Percentiles rank a stretch among this genome's conserved stretches.
These are phyloP conservation scores for Colossoma macropomum DNA, from an alignment of 2,113 vertebrate species.

Conservation along the genomic window DNA sequence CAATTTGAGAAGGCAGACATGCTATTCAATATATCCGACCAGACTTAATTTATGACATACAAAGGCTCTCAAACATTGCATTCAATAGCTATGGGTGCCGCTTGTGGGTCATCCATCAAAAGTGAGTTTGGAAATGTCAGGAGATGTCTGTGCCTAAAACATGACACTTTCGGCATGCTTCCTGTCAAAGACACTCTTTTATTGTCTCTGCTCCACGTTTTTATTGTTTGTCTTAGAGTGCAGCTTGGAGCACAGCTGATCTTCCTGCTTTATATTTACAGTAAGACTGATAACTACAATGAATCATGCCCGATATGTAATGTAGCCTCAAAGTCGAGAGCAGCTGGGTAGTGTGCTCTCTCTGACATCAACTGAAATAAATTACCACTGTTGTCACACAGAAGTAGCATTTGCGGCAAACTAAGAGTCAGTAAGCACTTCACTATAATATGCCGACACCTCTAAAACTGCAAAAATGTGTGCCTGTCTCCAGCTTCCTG, in stretches of 20 bases:
- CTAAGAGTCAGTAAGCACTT: constrained; percentile 6
- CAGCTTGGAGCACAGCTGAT: constrained; percentile 49
- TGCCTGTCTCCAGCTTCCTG: constrained; percentile 19
- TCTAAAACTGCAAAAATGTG: neutral
- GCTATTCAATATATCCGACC: constrained; percentile 70
- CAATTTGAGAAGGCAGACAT: constrained; percentile 77
- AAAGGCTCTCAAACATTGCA: constrained; percentile 67
- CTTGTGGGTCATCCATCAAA: constrained; percentile 75
- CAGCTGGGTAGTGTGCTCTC: neutral
- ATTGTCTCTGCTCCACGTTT: constrained; percentile 51
- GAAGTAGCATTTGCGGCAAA: constrained; percentile 19
- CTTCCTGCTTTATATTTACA: constrained; percentile 40
- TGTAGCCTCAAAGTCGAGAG: neutral
- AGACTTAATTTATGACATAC: constrained; percentile 75
- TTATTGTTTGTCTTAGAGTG: constrained; percentile 42
- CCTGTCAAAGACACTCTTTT: constrained; percentile 72
- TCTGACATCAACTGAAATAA: neutral
- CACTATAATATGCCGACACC: neutral
- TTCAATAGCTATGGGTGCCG: constrained; percentile 64
- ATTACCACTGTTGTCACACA: neutral
- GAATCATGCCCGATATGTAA: constrained; percentile 26
- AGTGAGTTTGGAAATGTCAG: constrained; percentile 59
- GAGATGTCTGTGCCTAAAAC: constrained; percentile 56
- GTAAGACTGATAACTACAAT: constrained; percentile 38
- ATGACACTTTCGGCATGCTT: constrained; percentile 70